These are phyloP conservation scores for Xiphorhynchus elegans DNA, from an alignment of 2,113 vertebrate genomes.

Conservation along the genomic window DNA sequence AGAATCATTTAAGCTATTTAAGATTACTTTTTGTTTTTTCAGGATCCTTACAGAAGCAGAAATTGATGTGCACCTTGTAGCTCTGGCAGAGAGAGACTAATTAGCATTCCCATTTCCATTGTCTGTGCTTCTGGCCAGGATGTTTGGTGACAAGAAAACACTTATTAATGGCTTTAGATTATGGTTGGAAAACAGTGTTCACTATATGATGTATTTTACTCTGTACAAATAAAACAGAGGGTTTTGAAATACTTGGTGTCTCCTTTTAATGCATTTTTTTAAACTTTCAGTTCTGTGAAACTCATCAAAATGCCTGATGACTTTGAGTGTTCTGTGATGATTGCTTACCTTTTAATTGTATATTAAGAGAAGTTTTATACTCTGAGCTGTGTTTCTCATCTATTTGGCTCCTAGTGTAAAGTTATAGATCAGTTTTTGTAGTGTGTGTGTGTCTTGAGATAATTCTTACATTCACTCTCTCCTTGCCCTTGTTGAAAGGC, in stretches of 20 bases:
- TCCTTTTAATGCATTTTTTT: neutral
- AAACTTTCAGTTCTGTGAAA: neutral
- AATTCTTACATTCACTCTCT: neutral
- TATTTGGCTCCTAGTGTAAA: neutral
- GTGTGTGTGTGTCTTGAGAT: neutral
- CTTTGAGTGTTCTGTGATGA: neutral
- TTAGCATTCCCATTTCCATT: slow-evolving; percentile 46
- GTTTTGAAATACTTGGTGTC: slow-evolving; percentile 74
- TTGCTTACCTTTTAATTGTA: neutral
- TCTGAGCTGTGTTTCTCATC: neutral
- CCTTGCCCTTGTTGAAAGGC: neutral
- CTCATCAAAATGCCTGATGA: neutral
- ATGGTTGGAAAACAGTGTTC: slow-evolving; percentile 57
- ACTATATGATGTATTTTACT: slow-evolving; percentile 73
- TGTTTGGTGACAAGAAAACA: slow-evolving; percentile 64
- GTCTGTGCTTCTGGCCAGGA: slow-evolving; percentile 46
- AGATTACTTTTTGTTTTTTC: slow-evolving; percentile 53
- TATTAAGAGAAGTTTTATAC: neutral
- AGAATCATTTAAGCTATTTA: neutral
- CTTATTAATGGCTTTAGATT: slow-evolving; percentile 62
- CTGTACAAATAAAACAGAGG: slow-evolving; percentile 80
- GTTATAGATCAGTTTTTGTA: neutral
- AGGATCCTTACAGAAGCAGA: slow-evolving; percentile 94
- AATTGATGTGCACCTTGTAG: slow-evolving; percentile 90
- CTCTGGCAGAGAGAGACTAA: slow-evolving; percentile 94